Conservation (phyloP, 2,113 vertebrate genomes). For the Phrynosoma blainvillii region DNA sequence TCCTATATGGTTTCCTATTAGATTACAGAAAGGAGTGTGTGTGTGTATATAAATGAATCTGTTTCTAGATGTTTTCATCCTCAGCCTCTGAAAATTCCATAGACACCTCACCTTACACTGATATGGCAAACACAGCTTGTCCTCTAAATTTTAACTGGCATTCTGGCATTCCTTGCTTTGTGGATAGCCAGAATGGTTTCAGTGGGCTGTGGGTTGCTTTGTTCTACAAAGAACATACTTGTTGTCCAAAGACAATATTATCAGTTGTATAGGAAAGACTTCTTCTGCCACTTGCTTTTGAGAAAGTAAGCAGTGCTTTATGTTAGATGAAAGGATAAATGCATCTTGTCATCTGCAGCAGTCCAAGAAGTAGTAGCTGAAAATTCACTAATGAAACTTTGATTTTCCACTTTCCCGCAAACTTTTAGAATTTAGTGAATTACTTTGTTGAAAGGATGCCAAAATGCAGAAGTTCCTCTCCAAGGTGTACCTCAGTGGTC, state of each 20-base stretch:
- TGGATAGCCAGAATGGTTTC: too few species aligned
- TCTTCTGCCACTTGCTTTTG: background rate
- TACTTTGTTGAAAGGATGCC: background rate
- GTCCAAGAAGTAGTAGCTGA: background rate
- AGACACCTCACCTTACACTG: background rate
- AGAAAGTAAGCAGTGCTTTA: background rate
- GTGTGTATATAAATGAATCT: background rate
- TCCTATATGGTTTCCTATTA: background rate
- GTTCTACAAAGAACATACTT: background rate
- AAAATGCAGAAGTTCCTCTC: background rate
- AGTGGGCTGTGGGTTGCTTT: background rate
- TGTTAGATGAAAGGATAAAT: background rate
- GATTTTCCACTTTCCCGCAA: background rate
- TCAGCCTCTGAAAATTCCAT: background rate
- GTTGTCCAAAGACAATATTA: background rate
- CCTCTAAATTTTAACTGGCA: background rate
- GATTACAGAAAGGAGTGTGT: background rate
- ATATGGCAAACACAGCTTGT: background rate
- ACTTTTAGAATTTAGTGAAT: background rate
- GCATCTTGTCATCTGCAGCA: background rate
- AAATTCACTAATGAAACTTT: background rate
- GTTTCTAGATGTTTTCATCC: background rate
- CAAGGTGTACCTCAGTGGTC: background rate
- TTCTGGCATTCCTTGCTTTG: background rate
- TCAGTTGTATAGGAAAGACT: background rate